These are phyloP conservation scores for Microhierax caerulescens DNA, from an alignment of 2,797 vertebrate species.

Conservation along the genomic window DNA sequence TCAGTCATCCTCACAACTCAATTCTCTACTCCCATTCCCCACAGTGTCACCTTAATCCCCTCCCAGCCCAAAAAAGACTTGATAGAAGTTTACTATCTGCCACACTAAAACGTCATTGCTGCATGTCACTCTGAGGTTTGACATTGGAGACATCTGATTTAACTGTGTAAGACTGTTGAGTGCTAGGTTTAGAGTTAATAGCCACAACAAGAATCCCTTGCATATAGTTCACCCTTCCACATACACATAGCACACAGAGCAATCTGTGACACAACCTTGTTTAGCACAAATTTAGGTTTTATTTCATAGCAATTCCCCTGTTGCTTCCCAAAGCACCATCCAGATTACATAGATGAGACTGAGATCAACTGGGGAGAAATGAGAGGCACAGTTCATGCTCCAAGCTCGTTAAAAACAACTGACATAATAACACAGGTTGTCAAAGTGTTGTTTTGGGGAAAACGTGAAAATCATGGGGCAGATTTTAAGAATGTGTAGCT, in stretches of 20 bases:
- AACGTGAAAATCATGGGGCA: background rate
- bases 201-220: background rate
- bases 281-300: background rate
- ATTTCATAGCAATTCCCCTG: background rate
- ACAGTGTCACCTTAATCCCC: background rate
- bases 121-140: background rate
- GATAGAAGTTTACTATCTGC: too few relatives aligned
- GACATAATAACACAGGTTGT: background rate
- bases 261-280: background rate
- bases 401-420: background rate
- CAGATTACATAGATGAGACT: background rate
- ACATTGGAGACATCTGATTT: background rate
- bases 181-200: background rate
- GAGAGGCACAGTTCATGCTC: background rate
- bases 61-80: too few relatives aligned
- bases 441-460: background rate
- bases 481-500: background rate
- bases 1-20: background rate
- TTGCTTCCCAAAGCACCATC: background rate
- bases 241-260: background rate
- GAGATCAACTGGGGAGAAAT: background rate
- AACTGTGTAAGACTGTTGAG: rapidly evolving
- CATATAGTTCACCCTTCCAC: background rate
- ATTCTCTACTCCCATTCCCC: too few relatives aligned
- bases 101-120: background rate